Evolutionary conservation across 2,888 invertebrate species (phyloP).

Genomic region (Agonopterix arenella): DNA sequence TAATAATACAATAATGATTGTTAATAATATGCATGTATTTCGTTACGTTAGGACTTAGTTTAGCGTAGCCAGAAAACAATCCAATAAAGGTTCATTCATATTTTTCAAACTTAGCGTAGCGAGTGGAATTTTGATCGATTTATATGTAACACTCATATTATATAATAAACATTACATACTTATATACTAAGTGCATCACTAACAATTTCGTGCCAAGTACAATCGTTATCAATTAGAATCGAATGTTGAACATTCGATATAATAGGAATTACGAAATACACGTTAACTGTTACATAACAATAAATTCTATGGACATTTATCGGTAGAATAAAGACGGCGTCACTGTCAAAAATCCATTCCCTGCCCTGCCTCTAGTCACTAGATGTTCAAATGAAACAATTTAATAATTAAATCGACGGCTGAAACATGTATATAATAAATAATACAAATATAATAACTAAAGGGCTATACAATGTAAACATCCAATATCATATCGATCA

Average conservation of each 20-base stretch:
- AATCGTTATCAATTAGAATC: too few relatives aligned
- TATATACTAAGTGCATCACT: conserved; percentile 30
- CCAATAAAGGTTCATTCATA: conserved; percentile 13
- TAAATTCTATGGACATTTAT: too few relatives aligned
- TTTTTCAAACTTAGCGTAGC: conserved; percentile 26
- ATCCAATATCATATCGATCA: conserved; percentile 21
- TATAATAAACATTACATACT: conserved; percentile 14
- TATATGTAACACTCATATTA: conserved; percentile 30
- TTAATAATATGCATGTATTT: conserved; percentile 37
- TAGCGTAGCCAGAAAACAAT: conserved; percentile 31
- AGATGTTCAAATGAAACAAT: not conserved
- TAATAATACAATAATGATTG: not conserved
- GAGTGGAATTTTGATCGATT: conserved; percentile 31
- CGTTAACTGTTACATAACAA: too few relatives aligned
- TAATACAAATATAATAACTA: conserved; percentile 56
- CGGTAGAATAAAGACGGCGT: not conserved
- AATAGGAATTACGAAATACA: too few relatives aligned
- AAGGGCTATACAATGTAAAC: conserved; percentile 51
- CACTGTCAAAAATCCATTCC: not conserved
- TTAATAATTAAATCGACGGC: not conserved
- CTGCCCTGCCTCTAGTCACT: not conserved
- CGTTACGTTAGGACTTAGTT: conserved; percentile 22
- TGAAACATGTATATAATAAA: conserved; percentile 45
- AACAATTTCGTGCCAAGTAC: conserved; percentile 30
- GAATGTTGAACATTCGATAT: too few relatives aligned